Evolutionary conservation across 2,113 vertebrate genomes (phyloP).

Genomic region (Steatornis caripensis): DNA sequence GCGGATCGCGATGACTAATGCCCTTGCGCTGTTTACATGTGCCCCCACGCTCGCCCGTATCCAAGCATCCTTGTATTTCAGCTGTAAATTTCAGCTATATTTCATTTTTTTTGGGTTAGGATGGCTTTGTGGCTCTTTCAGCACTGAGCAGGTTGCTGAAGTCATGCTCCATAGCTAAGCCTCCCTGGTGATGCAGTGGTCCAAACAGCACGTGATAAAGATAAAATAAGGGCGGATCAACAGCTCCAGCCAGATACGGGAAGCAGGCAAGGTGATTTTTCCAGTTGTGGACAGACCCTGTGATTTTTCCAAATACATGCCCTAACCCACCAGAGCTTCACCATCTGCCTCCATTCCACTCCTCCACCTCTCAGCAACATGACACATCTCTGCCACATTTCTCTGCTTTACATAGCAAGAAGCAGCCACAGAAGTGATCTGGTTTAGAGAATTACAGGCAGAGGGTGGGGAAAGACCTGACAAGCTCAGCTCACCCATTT

Average conservation of each 20-base stretch:
- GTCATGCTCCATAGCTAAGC: background rate
- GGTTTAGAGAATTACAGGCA: background rate
- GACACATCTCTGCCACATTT: background rate
- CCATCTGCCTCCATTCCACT: background rate
- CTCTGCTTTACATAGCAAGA: background rate
- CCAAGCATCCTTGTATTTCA: background rate
- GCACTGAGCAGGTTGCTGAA: background rate
- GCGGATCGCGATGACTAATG: background rate
- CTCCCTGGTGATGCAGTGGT: accelerated
- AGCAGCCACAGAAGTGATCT: background rate
- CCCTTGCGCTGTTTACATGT: background rate
- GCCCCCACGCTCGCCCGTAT: background rate
- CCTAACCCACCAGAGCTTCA: background rate
- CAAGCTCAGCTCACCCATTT: background rate
- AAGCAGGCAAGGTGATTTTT: background rate
- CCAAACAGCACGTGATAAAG: background rate
- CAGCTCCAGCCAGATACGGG: background rate
- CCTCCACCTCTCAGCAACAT: background rate
- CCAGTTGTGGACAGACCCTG: background rate
- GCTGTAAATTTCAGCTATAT: background rate
- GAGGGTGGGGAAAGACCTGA: background rate
- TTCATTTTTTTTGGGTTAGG: background rate
- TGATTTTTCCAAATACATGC: background rate
- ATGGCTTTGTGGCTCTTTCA: background rate
- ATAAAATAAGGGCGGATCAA: background rate